Percentiles rank a stretch among this genome's conserved stretches.
Conservation (phyloP, 2,113 vertebrate species). For the Ifrita kowaldi region DNA sequence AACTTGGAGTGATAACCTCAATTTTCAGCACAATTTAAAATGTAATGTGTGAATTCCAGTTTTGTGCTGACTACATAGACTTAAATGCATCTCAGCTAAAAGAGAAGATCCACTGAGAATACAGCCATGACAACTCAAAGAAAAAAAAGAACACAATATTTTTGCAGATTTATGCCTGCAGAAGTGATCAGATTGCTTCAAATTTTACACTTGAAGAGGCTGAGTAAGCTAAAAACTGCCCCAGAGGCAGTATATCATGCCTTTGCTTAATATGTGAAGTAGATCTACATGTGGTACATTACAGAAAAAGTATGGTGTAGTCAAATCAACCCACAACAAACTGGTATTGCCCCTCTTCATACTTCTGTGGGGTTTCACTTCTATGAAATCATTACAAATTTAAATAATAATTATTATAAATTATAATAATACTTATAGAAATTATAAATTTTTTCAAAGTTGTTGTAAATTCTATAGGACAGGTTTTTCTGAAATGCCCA, state of each 20-base stretch:
- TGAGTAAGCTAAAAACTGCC: not conserved
- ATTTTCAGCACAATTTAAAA: slow-evolving; percentile 15
- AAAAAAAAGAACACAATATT: not conserved
- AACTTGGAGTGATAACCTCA: slow-evolving; percentile 4
- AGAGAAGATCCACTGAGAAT: slow-evolving; percentile 26
- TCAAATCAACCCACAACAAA: not conserved
- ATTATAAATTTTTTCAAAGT: not conserved
- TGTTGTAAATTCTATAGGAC: not conserved
- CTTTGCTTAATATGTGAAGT: not conserved
- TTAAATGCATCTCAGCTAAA: not conserved
- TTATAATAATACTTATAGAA: not conserved
- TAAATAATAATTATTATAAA: not conserved
- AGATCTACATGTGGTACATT: not conserved
- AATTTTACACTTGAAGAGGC: not conserved
- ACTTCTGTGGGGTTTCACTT: not conserved
- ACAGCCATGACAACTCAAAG: not conserved
- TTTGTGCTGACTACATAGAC: slow-evolving; percentile 14
- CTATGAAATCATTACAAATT: not conserved
- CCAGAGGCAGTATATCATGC: not conserved
- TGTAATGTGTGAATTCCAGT: not conserved
- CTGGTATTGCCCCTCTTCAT: not conserved
- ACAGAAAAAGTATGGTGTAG: not conserved
- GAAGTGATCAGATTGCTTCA: not conserved
- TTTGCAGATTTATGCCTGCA: not conserved
- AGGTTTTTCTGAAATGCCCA: not conserved